Percentiles rank a stretch among this genome's conserved stretches.
phyloP scores from a whole-genome alignment of 2,888 invertebrate species.

The Drosophila borealis region DNA sequence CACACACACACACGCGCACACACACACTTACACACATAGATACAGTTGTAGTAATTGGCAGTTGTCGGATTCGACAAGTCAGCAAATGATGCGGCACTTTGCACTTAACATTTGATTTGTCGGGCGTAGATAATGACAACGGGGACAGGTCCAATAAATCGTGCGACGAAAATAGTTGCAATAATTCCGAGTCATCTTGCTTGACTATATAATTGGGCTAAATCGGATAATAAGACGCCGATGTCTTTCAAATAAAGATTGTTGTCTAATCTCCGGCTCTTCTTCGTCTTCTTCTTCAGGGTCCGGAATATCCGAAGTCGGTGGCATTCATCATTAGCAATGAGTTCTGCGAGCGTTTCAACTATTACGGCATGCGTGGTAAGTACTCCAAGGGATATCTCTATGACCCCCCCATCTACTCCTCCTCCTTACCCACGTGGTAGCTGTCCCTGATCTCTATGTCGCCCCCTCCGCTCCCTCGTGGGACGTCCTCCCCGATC shows the following conservation, averaged over 20 bases:
- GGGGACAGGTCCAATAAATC: slow-evolving; percentile 6
- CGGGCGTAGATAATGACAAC: slow-evolving; percentile 10
- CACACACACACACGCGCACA: not conserved
- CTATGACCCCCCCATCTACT: too few relatives aligned
- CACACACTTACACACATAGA: not conserved
- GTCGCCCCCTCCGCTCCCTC: too few relatives aligned
- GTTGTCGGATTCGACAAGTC: slow-evolving; percentile 28
- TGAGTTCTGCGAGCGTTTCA: slow-evolving; percentile 99
- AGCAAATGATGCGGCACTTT: slow-evolving; percentile 42
- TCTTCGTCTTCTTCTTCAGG: slow-evolving; percentile 5
- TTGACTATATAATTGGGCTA: not conserved
- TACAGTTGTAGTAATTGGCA: not conserved
- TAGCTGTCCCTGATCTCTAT: too few relatives aligned
- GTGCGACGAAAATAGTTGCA: not conserved
- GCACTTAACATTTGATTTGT: slow-evolving; percentile 5
- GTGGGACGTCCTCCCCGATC: too few relatives aligned
- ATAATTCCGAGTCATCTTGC: slow-evolving; percentile 11
- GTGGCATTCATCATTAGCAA: slow-evolving; percentile 97
- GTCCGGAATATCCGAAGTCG: slow-evolving; percentile 90
- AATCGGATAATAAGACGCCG: not conserved
- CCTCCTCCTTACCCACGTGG: too few relatives aligned
- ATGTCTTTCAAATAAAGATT: too few relatives aligned
- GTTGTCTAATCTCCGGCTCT: not conserved
- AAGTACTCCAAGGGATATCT: slow-evolving; percentile 83
- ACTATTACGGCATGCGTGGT: slow-evolving; percentile 99